Percentiles rank a stretch among this genome's conserved stretches.
Evolutionary conservation across 2,888 invertebrate species (phyloP).

Genomic region (Sarcophaga carnaria): DNA sequence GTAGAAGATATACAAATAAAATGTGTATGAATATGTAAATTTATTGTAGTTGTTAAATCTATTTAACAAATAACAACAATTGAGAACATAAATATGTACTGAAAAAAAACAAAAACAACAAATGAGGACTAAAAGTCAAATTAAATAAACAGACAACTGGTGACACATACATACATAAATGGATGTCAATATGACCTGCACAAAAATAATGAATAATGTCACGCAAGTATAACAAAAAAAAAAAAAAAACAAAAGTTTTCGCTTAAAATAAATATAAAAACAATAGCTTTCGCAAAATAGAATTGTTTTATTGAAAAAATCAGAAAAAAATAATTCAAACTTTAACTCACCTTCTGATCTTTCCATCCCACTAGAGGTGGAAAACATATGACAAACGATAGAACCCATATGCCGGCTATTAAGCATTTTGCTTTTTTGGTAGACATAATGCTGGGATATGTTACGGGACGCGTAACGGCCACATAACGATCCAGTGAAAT

Average conservation of each 20-base stretch:
- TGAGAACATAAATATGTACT: constrained; percentile 3
- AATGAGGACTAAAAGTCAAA: constrained; percentile 30
- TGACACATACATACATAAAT: too few species aligned
- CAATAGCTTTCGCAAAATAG: too few species aligned
- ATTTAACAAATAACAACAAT: constrained; percentile 43
- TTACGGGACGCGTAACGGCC: constrained; percentile 97
- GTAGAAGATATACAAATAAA: too few species aligned
- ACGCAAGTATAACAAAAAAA: not conserved
- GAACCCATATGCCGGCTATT: constrained; percentile 96
- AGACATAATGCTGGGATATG: constrained; percentile 96
- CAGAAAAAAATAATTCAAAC: not conserved
- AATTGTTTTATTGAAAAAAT: not conserved
- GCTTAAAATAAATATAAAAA: too few species aligned
- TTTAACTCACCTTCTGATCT: constrained; percentile 85
- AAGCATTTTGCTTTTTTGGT: constrained; percentile 91
- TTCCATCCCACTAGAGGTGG: constrained; percentile 98
- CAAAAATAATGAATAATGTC: too few species aligned
- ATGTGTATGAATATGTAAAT: constrained; percentile 9
- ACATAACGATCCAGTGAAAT: constrained; percentile 97
- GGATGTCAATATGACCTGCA: too few species aligned
- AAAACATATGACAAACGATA: constrained; percentile 97
- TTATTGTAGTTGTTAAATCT: constrained; percentile 23
- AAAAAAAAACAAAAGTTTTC: not conserved
- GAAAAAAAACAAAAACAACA: constrained; percentile 14
- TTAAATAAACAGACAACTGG: not conserved